Evolutionary conservation across 2,797 vertebrate species (phyloP).

Genomic region (Cyclura pinguis): DNA sequence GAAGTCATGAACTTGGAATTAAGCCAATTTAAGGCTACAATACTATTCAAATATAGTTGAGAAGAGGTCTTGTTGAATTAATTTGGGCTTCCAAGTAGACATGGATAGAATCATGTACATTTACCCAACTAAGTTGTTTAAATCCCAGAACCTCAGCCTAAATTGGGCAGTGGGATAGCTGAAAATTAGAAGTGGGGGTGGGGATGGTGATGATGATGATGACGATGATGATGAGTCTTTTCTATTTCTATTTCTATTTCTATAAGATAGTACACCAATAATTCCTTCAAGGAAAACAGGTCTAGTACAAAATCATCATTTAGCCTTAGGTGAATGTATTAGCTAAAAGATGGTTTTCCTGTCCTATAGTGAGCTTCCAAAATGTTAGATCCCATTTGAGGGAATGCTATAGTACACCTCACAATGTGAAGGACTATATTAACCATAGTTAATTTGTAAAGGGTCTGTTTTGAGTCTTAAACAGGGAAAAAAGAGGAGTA

Average conservation of each 20-base stretch:
- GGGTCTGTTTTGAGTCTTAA: too few relatives aligned
- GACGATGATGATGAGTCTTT: too few relatives aligned
- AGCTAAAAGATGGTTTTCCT: conserved; percentile 20
- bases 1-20: not conserved
- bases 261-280: conserved; percentile 56
- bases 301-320: conserved; percentile 65
- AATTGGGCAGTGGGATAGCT: not conserved
- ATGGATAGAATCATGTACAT: not conserved
- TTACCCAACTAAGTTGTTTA: not conserved
- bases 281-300: conserved; percentile 66
- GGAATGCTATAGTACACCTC: not conserved
- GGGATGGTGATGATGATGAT: too few relatives aligned
- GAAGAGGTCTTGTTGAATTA: not conserved
- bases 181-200: conserved; percentile 52
- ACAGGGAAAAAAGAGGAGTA: too few relatives aligned
- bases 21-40: not conserved
- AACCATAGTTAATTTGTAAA: too few relatives aligned
- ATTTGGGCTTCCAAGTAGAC: not conserved
- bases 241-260: too few relatives aligned
- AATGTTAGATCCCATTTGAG: not conserved
- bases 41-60: not conserved
- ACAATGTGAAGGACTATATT: not conserved
- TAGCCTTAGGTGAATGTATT: conserved; percentile 41
- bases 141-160: not conserved
- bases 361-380: not conserved